These are phyloP conservation scores for Podilymbus podiceps DNA, from an alignment of 2,113 vertebrate genomes.

Conservation along the genomic window DNA sequence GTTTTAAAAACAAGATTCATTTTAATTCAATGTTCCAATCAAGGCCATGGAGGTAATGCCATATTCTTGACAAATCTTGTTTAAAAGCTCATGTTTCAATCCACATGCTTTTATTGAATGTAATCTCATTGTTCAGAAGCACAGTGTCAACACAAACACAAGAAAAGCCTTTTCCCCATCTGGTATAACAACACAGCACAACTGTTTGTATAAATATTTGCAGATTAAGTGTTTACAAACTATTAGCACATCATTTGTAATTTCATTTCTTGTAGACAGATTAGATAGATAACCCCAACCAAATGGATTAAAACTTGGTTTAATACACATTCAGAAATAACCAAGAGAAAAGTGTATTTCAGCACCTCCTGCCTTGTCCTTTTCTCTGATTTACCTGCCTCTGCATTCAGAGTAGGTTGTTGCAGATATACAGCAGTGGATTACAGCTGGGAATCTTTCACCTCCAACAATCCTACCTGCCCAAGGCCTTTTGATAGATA, in stretches of 20 bases:
- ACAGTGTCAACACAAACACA: not conserved
- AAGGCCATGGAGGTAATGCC: not conserved
- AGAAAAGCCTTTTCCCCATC: not conserved
- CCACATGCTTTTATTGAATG: not conserved
- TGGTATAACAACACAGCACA: not conserved
- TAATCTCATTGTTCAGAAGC: not conserved
- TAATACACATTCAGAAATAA: not conserved
- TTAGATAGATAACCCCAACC: not conserved
- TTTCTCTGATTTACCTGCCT: not conserved
- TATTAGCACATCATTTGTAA: slow-evolving; percentile 11
- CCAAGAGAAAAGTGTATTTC: not conserved
- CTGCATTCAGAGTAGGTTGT: not conserved
- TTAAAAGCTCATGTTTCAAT: not conserved
- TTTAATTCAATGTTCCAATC: slow-evolving; percentile 24
- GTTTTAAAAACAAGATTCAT: not conserved
- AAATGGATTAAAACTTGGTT: not conserved
- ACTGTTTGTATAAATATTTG: not conserved
- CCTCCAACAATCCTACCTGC: not conserved
- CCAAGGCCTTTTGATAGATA: not conserved
- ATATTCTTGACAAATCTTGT: not conserved
- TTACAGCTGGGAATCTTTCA: not conserved
- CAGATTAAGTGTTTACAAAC: not conserved
- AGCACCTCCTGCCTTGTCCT: not conserved
- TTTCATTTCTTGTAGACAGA: not conserved
- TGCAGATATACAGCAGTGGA: not conserved